phyloP scores from a whole-genome alignment of 2,797 vertebrate genomes.

The Acomys russatus region DNA sequence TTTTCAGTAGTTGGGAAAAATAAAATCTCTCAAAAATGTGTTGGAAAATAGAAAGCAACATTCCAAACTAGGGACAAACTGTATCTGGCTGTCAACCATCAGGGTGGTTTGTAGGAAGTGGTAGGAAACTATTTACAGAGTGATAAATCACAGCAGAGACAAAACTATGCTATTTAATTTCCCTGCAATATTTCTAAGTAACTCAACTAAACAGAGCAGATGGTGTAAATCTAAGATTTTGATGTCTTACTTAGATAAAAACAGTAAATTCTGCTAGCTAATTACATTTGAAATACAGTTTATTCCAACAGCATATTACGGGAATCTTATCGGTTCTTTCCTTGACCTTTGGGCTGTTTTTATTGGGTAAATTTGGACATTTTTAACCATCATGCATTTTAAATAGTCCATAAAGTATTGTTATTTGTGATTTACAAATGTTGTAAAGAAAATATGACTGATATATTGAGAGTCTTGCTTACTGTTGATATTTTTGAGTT shows the following conservation, averaged over 20 bases:
- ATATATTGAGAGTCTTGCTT: background rate
- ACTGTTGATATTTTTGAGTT: background rate
- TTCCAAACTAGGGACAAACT: background rate
- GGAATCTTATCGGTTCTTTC: background rate
- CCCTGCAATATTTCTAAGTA: background rate
- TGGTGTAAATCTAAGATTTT: background rate
- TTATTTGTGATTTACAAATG: background rate
- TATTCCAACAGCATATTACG: background rate
- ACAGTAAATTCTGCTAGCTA: background rate
- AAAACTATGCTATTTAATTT: slow-evolving; percentile 1
- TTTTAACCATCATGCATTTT: background rate
- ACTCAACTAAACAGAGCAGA: background rate
- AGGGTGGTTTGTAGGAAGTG: background rate
- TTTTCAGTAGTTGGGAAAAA: background rate
- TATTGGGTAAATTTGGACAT: background rate
- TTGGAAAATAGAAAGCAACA: background rate
- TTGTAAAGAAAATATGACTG: background rate
- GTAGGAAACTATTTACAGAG: slow-evolving; percentile 4
- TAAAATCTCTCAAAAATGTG: background rate
- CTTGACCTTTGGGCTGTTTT: background rate
- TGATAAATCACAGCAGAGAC: background rate
- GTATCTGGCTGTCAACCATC: background rate
- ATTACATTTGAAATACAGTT: background rate
- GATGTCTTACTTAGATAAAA: background rate
- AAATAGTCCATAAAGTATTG: background rate